phyloP scores from a whole-genome alignment of 2,888 invertebrate genomes.

The Perizoma affinitatum region DNA sequence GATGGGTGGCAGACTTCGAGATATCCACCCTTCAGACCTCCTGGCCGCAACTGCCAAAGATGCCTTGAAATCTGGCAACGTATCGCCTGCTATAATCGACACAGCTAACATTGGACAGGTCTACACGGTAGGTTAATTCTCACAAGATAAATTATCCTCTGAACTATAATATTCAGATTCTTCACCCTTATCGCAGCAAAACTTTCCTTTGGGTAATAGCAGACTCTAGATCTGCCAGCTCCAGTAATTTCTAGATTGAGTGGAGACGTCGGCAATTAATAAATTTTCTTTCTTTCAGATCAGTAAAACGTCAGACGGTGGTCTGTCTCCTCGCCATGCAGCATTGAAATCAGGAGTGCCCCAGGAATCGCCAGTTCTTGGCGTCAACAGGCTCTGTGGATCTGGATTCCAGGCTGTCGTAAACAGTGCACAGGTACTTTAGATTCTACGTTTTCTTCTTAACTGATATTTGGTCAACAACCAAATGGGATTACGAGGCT shows the following conservation, averaged over 20 bases:
- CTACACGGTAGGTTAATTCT: conserved; percentile 79
- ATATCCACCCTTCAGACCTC: conserved; percentile 88
- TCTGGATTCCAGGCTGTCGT: conserved; percentile 98
- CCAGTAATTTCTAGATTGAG: too few species aligned
- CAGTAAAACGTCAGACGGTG: conserved; percentile 92
- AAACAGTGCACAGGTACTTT: conserved; percentile 91
- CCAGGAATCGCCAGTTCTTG: conserved; percentile 91
- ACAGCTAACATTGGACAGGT: conserved; percentile 96
- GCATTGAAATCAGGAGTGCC: conserved; percentile 92
- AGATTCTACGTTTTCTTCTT: too few species aligned
- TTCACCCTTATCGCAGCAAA: too few species aligned
- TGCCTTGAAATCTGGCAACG: conserved; percentile 88
- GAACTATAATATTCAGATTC: too few species aligned
- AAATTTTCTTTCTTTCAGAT: conserved; percentile 57
- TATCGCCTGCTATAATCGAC: conserved; percentile 93
- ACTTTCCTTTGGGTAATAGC: too few species aligned
- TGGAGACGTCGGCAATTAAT: too few species aligned
- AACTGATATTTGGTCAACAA: too few species aligned
- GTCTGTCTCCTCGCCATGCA: conserved; percentile 93
- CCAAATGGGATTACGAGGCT: too few species aligned
- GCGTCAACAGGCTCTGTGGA: conserved; percentile 97
- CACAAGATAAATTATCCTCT: neutral
- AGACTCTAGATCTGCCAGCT: too few species aligned
- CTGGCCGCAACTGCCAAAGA: conserved; percentile 92
- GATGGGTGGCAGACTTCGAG: conserved; percentile 91